phyloP scores from a whole-genome alignment of 1,140 invertebrate species.

The Harpegnathos saltator region DNA sequence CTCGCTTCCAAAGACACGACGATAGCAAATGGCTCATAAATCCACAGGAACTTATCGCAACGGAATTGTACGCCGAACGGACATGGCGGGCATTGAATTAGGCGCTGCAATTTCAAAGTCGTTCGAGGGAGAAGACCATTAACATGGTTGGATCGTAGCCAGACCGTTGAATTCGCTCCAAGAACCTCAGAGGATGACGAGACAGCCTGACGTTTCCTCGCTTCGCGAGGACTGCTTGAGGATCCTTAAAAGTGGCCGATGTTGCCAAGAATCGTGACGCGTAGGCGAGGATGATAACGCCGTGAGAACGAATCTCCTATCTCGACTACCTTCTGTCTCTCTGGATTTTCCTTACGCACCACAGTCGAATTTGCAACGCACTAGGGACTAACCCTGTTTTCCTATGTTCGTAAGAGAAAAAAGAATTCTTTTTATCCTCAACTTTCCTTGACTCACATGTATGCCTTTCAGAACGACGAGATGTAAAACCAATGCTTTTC shows the following conservation, averaged over 20 bases:
- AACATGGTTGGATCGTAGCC: constrained; percentile 56
- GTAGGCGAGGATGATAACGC: constrained; percentile 36
- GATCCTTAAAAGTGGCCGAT: constrained; percentile 40
- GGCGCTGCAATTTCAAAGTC: constrained; percentile 50
- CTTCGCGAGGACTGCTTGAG: constrained; percentile 41
- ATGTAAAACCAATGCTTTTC: too few relatives aligned
- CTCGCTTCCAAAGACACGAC: constrained; percentile 26
- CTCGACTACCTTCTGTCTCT: constrained; percentile 19
- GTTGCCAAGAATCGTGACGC: constrained; percentile 63
- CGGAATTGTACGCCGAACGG: constrained; percentile 38
- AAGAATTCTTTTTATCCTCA: neutral
- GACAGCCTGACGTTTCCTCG: constrained; percentile 37
- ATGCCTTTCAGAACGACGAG: too few relatives aligned
- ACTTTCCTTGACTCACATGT: too few relatives aligned
- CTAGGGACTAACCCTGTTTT: constrained; percentile 10
- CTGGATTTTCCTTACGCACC: constrained; percentile 17
- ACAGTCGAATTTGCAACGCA: constrained; percentile 36
- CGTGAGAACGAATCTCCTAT: constrained; percentile 6
- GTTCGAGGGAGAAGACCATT: constrained; percentile 49
- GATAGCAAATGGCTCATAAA: constrained; percentile 46
- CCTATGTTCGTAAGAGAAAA: neutral
- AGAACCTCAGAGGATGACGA: constrained; percentile 50
- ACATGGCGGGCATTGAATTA: constrained; percentile 53
- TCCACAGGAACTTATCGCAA: constrained; percentile 35
- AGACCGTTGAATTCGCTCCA: constrained; percentile 57